Evolutionary conservation across 2,113 vertebrate genomes (phyloP), one percentile per base, ranked within the genome.

Genomic region (Maccullochella peelii): DNA sequence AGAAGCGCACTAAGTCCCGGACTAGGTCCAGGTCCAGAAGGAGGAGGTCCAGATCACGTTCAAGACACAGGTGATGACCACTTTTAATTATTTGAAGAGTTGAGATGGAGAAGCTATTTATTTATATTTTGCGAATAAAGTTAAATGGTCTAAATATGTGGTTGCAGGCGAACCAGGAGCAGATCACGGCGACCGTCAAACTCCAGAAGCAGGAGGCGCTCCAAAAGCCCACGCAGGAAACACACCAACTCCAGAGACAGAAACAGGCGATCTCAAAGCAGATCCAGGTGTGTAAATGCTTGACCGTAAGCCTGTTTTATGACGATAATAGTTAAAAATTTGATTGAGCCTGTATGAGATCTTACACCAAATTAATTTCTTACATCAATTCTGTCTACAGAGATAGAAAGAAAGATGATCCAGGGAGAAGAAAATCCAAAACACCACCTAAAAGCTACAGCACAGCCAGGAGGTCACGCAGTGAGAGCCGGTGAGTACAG

Each of bases 361-460:
- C 8, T 44, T 18, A 8, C 33, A 27, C 25, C 8, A 9, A 2
- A n/a, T 66, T 3, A 10, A 2, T 65, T 23, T 27, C 0, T 62
- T 9, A 25, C 20, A 58, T 47, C 9, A 20, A 50, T n/a, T 82
- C 25, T 76, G 38, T 78, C 68, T 27, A 85, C 93, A 99, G 98
- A 96, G 97, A 98, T 50, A 96, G 97, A 94, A 99, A 98, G 94
- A 98, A 98, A 82, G 97, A 99, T 73, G 97, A 99, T 38, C 96
- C 96, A 77, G 96, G 96, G 72, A 97, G 97, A 88, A 98, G 97
- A 88, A 96, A 96, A 85, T 99, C 98, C 15, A 99, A 97, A 95
- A 99, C 98, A 0, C 98, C 98, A 59, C 98, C 98, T 38, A 99
- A 99, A 95, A 99, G 98, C 91, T 99, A 99, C 88, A 99, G 98